Conservation (phyloP, 2,113 vertebrate genomes). For the Perca schrenkii region DNA sequence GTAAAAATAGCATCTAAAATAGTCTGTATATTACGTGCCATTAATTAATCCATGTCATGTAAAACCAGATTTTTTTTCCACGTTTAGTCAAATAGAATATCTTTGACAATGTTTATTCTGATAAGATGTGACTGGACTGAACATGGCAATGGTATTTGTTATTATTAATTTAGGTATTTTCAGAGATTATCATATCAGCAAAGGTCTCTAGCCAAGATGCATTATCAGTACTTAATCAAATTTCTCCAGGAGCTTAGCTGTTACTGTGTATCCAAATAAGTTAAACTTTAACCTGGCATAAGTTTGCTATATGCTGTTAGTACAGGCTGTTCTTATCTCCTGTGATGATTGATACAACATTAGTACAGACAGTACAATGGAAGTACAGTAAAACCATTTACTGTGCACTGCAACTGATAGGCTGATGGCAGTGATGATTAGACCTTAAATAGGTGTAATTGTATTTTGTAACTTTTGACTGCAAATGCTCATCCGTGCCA, state of each 20-base stretch:
- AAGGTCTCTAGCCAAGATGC: conserved; percentile 39
- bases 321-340: conserved; percentile 25
- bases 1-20: background rate
- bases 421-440: conserved; percentile 11
- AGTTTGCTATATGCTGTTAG: conserved; percentile 20
- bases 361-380: conserved; percentile 6
- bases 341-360: background rate
- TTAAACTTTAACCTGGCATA: conserved; percentile 70
- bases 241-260: conserved; percentile 12
- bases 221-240: conserved; percentile 61
- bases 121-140: conserved; percentile 14
- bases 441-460: background rate
- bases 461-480: background rate
- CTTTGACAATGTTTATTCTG: background rate
- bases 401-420: background rate
- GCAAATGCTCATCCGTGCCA: background rate
- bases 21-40: background rate
- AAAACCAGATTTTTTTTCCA: background rate
- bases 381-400: conserved; percentile 20
- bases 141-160: conserved; percentile 5
- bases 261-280: conserved; percentile 16
- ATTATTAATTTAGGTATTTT: conserved; percentile 24
- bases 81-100: conserved; percentile 5
- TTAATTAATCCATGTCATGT: background rate
- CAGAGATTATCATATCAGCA: conserved; percentile 39